Conservation (phyloP, 2,888 invertebrate species). For the Hymenopus coronatus region DNA sequence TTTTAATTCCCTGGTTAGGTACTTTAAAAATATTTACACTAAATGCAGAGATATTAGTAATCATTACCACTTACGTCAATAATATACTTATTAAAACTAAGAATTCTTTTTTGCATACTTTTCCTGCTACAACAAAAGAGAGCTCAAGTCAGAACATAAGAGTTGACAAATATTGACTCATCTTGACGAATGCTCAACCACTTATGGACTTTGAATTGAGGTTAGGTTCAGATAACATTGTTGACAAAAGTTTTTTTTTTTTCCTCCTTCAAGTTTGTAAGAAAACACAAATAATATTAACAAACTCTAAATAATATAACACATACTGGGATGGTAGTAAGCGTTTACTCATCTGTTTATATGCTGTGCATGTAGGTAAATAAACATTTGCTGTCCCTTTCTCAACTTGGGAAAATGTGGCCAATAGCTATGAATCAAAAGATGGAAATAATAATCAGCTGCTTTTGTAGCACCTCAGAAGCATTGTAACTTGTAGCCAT, state of each 20-base stretch:
- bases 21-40: too few species aligned
- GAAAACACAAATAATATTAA: not conserved
- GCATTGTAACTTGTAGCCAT: too few species aligned
- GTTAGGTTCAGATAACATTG: not conserved
- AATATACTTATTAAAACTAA: too few species aligned
- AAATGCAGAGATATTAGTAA: too few species aligned
- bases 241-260: not conserved
- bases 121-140: not conserved
- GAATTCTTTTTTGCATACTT: too few species aligned
- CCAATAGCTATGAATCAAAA: too few species aligned
- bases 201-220: not conserved
- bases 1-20: too few species aligned
- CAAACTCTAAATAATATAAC: not conserved
- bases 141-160: too few species aligned
- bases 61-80: too few species aligned
- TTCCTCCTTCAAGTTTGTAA: not conserved
- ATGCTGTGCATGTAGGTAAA: not conserved
- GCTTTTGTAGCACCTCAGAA: too few species aligned
- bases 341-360: not conserved
- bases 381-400: not conserved
- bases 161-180: not conserved
- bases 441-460: too few species aligned
- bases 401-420: too few species aligned
- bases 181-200: not conserved
- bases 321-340: not conserved